phyloP scores from a whole-genome alignment of 2,113 vertebrate species.

The Ammodytes dubius region DNA sequence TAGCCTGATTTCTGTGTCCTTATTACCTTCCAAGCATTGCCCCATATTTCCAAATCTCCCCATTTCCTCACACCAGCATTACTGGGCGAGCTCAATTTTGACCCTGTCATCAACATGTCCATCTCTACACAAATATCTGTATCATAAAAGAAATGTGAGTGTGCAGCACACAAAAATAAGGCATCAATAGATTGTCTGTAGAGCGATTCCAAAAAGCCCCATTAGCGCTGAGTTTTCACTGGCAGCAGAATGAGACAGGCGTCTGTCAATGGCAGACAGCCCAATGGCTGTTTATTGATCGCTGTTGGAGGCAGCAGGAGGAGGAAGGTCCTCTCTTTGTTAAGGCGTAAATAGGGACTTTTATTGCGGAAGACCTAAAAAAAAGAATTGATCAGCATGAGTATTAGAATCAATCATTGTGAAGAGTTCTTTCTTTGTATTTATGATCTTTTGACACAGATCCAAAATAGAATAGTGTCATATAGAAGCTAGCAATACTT shows the following conservation, averaged over 20 bases:
- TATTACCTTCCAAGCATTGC: neutral
- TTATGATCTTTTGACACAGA: neutral
- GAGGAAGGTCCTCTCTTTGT: conserved; percentile 43
- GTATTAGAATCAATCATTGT: neutral
- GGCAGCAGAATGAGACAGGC: conserved; percentile 50
- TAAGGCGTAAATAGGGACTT: neutral
- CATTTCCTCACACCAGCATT: conserved; percentile 8
- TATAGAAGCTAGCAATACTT: too few species aligned
- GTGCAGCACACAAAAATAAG: conserved; percentile 5
- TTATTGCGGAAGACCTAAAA: conserved; percentile 10
- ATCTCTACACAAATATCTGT: conserved; percentile 33
- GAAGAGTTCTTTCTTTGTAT: neutral
- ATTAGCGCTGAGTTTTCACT: conserved; percentile 42
- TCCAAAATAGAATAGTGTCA: neutral
- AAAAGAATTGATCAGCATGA: neutral
- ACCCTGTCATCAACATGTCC: conserved; percentile 23
- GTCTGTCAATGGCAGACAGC: conserved; percentile 71
- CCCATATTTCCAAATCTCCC: neutral
- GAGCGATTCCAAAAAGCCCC: conserved; percentile 29
- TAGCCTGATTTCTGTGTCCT: neutral
- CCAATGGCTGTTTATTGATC: conserved; percentile 72
- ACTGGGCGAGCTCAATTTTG: neutral
- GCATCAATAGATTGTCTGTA: conserved; percentile 1
- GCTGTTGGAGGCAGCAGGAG: conserved; percentile 39
- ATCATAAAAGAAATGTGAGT: neutral